These are phyloP conservation scores for Sceloporus tristichus DNA, from an alignment of 2,113 vertebrate genomes.

Conservation along the genomic window DNA sequence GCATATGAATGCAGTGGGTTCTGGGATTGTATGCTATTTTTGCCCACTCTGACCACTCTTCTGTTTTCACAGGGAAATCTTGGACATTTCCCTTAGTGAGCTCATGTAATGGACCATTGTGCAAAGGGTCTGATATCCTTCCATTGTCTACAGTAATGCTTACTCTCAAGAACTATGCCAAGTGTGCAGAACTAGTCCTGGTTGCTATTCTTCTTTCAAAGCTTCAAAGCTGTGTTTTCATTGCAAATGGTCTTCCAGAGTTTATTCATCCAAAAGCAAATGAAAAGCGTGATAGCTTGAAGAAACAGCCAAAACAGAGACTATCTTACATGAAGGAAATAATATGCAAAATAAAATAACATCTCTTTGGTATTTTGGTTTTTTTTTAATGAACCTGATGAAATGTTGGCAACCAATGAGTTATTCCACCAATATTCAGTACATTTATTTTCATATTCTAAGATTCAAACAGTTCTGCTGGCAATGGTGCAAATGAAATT, in stretches of 20 bases:
- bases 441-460: constrained; percentile 51
- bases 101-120: too few relatives aligned
- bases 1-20: too few relatives aligned
- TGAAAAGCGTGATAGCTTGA: background rate
- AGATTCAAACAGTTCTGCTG: constrained; percentile 44
- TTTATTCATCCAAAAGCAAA: background rate
- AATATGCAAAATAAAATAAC: constrained; percentile 31
- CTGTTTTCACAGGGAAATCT: too few relatives aligned
- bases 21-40: too few relatives aligned
- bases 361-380: background rate
- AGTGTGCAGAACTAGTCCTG: background rate
- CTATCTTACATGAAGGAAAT: background rate
- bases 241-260: background rate
- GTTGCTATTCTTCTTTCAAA: background rate
- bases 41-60: too few relatives aligned
- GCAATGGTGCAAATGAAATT: constrained; percentile 60
- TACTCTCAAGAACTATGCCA: background rate
- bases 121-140: too few relatives aligned
- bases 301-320: background rate
- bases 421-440: constrained; percentile 53
- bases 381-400: background rate
- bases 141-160: background rate
- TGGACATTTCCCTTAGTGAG: too few relatives aligned
- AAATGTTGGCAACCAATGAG: constrained; percentile 44
- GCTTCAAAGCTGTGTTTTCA: background rate